Conservation (phyloP, 2,888 invertebrate genomes). For the Agonopterix subpropinquella region DNA sequence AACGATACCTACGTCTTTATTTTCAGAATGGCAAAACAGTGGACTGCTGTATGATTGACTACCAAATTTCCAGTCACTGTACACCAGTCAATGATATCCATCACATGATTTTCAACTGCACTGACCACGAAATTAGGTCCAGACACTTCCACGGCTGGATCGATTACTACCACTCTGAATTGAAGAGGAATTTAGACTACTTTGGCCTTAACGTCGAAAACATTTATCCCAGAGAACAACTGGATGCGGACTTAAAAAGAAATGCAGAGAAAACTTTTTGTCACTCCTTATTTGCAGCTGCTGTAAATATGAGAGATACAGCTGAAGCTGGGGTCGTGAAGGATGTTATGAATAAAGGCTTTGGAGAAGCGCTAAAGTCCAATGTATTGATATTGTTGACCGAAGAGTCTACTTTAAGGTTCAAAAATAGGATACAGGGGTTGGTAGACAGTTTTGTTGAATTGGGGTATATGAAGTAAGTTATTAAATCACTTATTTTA, state of each 20-base stretch:
- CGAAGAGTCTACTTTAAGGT: constrained; percentile 10
- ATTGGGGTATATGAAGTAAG: constrained; percentile 18
- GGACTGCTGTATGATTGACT: constrained; percentile 19
- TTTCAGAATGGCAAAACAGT: constrained; percentile 6
- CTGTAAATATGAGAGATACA: constrained; percentile 16
- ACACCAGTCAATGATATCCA: constrained; percentile 17
- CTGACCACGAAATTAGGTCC: constrained; percentile 11
- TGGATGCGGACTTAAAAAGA: constrained; percentile 27
- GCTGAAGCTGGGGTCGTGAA: constrained; percentile 19
- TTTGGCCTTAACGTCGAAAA: constrained; percentile 23
- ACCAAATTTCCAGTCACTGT: constrained; percentile 15
- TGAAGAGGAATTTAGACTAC: constrained; percentile 9
- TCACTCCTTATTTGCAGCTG: constrained; percentile 13
- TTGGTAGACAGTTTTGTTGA: constrained; percentile 21
- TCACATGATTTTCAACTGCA: constrained; percentile 24
- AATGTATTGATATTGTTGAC: constrained; percentile 4
- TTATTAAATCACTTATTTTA: too few species aligned
- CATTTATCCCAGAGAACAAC: constrained; percentile 25
- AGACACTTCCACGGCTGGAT: constrained; percentile 1
- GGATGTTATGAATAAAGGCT: background rate
- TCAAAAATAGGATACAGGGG: constrained; percentile 19
- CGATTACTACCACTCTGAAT: constrained; percentile 3
- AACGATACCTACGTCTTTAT: background rate
- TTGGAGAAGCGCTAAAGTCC: background rate
- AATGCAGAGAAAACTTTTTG: constrained; percentile 21